A percentile compares a stretch with the other conserved stretches of the same genome.
These are phyloP conservation scores for Meta bourneti DNA, from an alignment of 2,888 invertebrate genomes.

Conservation along the genomic window DNA sequence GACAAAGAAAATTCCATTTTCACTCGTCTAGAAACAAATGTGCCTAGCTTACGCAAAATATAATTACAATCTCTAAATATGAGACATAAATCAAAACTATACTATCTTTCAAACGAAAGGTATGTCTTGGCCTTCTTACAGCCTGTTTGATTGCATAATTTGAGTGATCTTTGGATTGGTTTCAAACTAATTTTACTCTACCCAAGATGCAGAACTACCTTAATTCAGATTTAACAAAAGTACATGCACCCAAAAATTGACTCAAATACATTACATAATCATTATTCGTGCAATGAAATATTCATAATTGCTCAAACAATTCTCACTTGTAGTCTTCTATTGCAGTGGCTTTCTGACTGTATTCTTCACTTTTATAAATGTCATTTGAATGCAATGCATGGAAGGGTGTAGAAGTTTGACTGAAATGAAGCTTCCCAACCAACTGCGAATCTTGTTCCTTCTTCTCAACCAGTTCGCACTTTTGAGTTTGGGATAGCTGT, in stretches of 20 bases:
- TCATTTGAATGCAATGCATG: slow-evolving; percentile 17
- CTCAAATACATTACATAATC: too few species aligned
- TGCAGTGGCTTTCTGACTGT: slow-evolving; percentile 14
- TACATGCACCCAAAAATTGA: too few species aligned
- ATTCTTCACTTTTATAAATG: background rate
- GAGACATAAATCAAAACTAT: background rate
- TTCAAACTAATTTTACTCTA: too few species aligned
- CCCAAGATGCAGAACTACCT: too few species aligned
- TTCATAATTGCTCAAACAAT: background rate
- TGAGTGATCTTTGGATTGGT: too few species aligned
- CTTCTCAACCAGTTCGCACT: background rate
- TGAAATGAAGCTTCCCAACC: slow-evolving; percentile 19
- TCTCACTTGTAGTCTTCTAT: slow-evolving; percentile 24
- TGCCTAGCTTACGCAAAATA: background rate
- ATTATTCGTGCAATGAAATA: background rate
- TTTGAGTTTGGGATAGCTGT: slow-evolving; percentile 20
- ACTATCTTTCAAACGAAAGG: background rate
- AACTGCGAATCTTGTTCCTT: background rate
- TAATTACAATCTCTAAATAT: background rate
- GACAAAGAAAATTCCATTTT: background rate
- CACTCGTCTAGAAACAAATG: background rate
- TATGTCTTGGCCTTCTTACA: background rate
- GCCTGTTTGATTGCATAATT: too few species aligned
- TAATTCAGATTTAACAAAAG: too few species aligned
- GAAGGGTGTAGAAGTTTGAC: slow-evolving; percentile 7